A percentile compares a stretch with the other conserved stretches of the same genome.
Conservation (phyloP, 2,888 invertebrate genomes). For the Tridacna gigas region DNA sequence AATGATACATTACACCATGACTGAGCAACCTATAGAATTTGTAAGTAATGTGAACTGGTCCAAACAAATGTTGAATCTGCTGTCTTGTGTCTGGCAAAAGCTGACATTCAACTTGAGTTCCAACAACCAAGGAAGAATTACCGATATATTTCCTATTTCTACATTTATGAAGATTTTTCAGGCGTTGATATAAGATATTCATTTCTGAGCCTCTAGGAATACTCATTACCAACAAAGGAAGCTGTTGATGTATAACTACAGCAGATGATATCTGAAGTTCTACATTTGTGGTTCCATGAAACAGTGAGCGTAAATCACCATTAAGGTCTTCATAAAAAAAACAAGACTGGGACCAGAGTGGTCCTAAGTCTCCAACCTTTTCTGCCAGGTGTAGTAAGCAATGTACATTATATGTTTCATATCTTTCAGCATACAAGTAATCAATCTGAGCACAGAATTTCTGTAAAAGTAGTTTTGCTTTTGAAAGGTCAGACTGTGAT, state of each 20-base stretch:
- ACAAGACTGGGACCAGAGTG: slow-evolving; percentile 58
- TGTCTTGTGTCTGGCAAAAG: slow-evolving; percentile 29
- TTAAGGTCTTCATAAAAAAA: slow-evolving; percentile 54
- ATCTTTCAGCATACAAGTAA: slow-evolving; percentile 30
- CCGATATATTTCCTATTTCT: slow-evolving; percentile 30
- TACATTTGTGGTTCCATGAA: slow-evolving; percentile 16
- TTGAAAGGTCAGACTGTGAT: slow-evolving; percentile 4
- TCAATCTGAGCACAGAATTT: slow-evolving; percentile 24
- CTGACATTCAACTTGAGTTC: slow-evolving; percentile 33
- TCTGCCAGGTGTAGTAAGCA: slow-evolving; percentile 38
- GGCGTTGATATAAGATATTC: slow-evolving; percentile 24
- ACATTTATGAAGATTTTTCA: slow-evolving; percentile 28
- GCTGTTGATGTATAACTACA: slow-evolving; percentile 16
- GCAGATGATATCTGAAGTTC: slow-evolving; percentile 15
- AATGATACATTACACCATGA: slow-evolving; percentile 29
- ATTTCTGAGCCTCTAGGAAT: slow-evolving; percentile 33
- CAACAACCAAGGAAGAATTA: slow-evolving; percentile 16
- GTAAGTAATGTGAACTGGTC: slow-evolving; percentile 26
- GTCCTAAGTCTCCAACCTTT: slow-evolving; percentile 49
- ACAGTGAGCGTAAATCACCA: slow-evolving; percentile 10
- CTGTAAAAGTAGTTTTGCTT: slow-evolving; percentile 23
- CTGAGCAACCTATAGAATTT: slow-evolving; percentile 29
- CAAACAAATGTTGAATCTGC: slow-evolving; percentile 21
- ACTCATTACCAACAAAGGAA: slow-evolving; percentile 8
- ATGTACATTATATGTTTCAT: slow-evolving; percentile 51